Conservation (phyloP, 2,113 vertebrate species). For the Motacilla tschutschensis region DNA sequence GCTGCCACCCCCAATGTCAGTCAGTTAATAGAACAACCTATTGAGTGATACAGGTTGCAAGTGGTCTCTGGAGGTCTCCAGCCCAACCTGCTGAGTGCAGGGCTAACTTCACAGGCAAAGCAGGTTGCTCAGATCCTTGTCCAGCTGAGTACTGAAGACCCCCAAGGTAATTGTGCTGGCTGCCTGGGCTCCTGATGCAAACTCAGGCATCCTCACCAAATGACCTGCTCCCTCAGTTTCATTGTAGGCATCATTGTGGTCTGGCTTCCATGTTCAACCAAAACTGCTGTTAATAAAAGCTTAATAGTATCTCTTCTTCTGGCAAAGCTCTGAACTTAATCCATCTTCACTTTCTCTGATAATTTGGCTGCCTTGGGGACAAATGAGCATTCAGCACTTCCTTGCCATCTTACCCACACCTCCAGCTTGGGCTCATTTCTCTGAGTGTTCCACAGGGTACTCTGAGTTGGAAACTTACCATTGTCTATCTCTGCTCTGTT, state of each 20-base stretch:
- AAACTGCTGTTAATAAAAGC: background rate
- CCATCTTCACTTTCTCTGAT: background rate
- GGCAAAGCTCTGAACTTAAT: background rate
- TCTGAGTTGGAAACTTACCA: background rate
- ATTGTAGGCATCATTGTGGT: background rate
- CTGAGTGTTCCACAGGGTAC: background rate
- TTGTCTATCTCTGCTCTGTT: background rate
- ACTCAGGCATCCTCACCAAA: background rate
- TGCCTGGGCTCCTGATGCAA: background rate
- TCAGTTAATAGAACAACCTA: background rate
- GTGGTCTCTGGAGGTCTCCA: background rate
- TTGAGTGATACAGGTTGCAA: background rate
- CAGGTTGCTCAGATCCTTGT: background rate
- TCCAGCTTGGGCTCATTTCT: background rate
- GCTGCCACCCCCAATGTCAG: background rate
- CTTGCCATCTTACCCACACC: background rate
- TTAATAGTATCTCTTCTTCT: background rate
- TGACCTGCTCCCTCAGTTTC: background rate
- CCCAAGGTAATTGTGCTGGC: background rate
- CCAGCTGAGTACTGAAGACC: background rate
- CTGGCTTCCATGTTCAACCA: background rate
- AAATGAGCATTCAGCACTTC: background rate
- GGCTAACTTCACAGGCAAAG: background rate
- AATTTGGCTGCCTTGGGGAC: background rate
- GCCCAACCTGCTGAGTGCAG: background rate